phyloP scores from a whole-genome alignment of 2,797 vertebrate genomes.

The Gouania willdenowi region DNA sequence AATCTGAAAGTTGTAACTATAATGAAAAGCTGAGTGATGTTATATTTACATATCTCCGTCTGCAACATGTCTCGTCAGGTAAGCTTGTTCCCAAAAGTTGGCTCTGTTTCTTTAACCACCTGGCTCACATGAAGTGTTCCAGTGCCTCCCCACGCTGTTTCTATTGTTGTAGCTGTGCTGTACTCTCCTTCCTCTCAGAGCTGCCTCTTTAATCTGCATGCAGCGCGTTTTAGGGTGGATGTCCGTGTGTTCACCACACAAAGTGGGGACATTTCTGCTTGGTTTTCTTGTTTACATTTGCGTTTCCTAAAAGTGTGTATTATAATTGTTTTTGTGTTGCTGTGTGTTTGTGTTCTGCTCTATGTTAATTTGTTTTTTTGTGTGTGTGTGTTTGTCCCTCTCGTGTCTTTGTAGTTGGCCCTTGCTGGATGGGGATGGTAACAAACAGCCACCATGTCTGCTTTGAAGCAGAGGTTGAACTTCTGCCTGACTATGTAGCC shows the following conservation, averaged over 20 bases:
- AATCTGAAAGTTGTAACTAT: no score
- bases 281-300: slow-evolving; percentile 8
- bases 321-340: slow-evolving; percentile 13
- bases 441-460: slow-evolving; percentile 46
- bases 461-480: slow-evolving; percentile 38
- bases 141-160: slow-evolving; percentile 58
- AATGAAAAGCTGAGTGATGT: no score
- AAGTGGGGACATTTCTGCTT: slow-evolving; percentile 3
- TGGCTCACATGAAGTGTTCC: slow-evolving; percentile 13
- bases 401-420: slow-evolving; percentile 65
- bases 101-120: slow-evolving; percentile 27
- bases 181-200: slow-evolving; percentile 28
- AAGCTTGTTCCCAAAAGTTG: no score
- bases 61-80: no score
- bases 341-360: slow-evolving; percentile 31
- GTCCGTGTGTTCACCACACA: not conserved
- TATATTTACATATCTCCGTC: no score
- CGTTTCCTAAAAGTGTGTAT: slow-evolving; percentile 5
- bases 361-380: slow-evolving; percentile 60
- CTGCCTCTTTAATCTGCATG: slow-evolving; percentile 40
- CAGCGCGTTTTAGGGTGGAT: slow-evolving; percentile 9
- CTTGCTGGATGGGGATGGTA: slow-evolving; percentile 62
- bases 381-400: slow-evolving; percentile 67
- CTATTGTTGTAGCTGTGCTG: slow-evolving; percentile 55
- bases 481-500: slow-evolving; percentile 41